Percentiles rank a stretch among this genome's conserved stretches.
phyloP scores from a whole-genome alignment of 2,888 invertebrate genomes.

The Carterocephalus palaemon region DNA sequence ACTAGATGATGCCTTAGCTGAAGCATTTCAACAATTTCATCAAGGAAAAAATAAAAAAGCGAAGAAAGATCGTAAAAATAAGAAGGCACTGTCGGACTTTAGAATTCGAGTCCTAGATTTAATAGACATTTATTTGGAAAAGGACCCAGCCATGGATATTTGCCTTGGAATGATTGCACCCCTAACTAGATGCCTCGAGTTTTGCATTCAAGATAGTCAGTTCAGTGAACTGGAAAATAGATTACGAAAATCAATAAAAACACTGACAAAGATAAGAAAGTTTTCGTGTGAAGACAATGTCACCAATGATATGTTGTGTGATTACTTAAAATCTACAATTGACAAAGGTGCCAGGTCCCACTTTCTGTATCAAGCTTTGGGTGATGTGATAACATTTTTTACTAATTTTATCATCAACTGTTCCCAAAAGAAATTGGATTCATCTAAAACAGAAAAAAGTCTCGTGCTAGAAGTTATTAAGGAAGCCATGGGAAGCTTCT shows the following conservation, averaged over 20 bases:
- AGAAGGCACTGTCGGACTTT: conserved; percentile 84
- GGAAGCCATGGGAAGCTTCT: conserved; percentile 78
- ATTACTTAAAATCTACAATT: conserved; percentile 77
- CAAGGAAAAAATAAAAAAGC: conserved; percentile 73
- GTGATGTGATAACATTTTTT: conserved; percentile 81
- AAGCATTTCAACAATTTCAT: conserved; percentile 84
- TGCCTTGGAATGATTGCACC: conserved; percentile 84
- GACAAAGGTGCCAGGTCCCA: conserved; percentile 82
- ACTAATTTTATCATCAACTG: conserved; percentile 82
- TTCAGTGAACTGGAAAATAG: conserved; percentile 82
- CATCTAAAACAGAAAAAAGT: conserved; percentile 46
- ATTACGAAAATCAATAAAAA: conserved; percentile 80
- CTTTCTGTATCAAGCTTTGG: conserved; percentile 82
- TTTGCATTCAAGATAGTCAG: conserved; percentile 83
- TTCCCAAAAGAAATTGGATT: conserved; percentile 71
- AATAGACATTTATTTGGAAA: conserved; percentile 85
- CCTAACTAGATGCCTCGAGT: conserved; percentile 83
- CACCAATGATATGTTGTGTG: conserved; percentile 71
- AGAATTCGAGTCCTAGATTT: conserved; percentile 86
- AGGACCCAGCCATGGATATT: conserved; percentile 82
- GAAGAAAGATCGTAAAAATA: conserved; percentile 80
- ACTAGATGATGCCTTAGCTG: conserved; percentile 84
- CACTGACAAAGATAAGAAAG: conserved; percentile 79
- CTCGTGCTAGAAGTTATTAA: conserved; percentile 69
- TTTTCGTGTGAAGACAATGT: conserved; percentile 79